Conservation (phyloP, 2,888 invertebrate species). For the Epirrita christyi region DNA sequence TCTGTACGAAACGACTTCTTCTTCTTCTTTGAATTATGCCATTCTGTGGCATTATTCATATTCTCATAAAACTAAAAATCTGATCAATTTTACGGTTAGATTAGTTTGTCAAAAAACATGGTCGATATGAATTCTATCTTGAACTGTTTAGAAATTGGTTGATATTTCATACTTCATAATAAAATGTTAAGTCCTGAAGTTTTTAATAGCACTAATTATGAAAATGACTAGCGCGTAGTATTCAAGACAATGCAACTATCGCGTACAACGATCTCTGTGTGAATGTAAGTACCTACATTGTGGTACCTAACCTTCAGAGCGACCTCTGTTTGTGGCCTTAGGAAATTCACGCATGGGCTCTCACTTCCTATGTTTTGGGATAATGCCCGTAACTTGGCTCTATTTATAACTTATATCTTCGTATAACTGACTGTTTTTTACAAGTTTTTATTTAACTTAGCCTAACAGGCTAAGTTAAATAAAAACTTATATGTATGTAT, state of each 20-base stretch:
- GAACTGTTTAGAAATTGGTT: background rate
- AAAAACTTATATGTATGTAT: no score
- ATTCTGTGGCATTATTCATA: no score
- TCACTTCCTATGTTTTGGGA: slow-evolving; percentile 15
- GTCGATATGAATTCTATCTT: background rate
- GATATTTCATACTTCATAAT: slow-evolving; percentile 6
- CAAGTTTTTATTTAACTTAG: no score
- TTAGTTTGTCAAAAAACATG: no score
- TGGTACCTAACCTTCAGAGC: slow-evolving; percentile 11
- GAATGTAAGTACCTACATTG: slow-evolving; percentile 3
- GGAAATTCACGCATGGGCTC: slow-evolving; percentile 19
- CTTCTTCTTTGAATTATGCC: no score
- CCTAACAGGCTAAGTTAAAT: no score
- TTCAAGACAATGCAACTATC: slow-evolving; percentile 29
- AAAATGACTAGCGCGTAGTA: slow-evolving; percentile 9
- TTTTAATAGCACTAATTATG: slow-evolving; percentile 21
- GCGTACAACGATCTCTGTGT: slow-evolving; percentile 24
- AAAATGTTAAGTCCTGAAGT: slow-evolving; percentile 10
- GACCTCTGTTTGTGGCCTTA: slow-evolving; percentile 12
- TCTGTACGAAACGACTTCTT: no score
- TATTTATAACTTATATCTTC: no score
- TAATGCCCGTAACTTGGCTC: no score
- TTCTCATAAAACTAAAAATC: no score
- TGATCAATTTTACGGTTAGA: no score
- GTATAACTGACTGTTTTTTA: no score